A percentile compares a stretch with the other conserved stretches of the same genome.
Evolutionary conservation across 2,797 vertebrate genomes (phyloP).

Genomic region (Apogon talboti): DNA sequence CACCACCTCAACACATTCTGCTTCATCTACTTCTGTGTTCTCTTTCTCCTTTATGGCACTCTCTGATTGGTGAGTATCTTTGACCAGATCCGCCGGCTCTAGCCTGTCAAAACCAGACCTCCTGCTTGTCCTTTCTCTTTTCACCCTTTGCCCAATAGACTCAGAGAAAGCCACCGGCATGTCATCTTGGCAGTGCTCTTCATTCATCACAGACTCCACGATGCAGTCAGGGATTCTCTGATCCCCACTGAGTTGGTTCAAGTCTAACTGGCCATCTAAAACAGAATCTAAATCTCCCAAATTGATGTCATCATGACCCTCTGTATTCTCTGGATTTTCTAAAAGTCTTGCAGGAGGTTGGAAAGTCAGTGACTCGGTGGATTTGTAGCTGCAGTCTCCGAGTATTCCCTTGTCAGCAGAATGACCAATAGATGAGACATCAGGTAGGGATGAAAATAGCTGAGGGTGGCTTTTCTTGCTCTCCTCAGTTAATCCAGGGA

Average conservation of each 20-base stretch:
- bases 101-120: constrained; percentile 43
- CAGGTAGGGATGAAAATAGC: constrained; percentile 79
- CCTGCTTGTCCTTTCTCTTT: constrained; percentile 63
- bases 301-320: constrained; percentile 39
- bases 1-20: background rate
- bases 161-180: constrained; percentile 73
- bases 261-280: constrained; percentile 47
- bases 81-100: constrained; percentile 63
- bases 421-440: constrained; percentile 76
- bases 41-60: constrained; percentile 30
- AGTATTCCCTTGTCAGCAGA: constrained; percentile 20
- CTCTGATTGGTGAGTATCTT: constrained; percentile 54
- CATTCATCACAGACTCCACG: constrained; percentile 72
- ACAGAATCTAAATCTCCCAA: constrained; percentile 55
- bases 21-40: constrained; percentile 13
- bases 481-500: constrained; percentile 49
- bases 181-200: constrained; percentile 54
- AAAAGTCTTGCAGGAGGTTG: constrained; percentile 15
- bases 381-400: constrained; percentile 41
- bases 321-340: constrained; percentile 14
- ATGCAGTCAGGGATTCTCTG: constrained; percentile 72
- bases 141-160: constrained; percentile 82
- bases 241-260: constrained; percentile 18
- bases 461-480: constrained; percentile 56
- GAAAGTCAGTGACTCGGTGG: constrained; percentile 56